Evolutionary conservation across 2,888 invertebrate genomes (phyloP).

Genomic region (Lasioglossum villosulum): DNA sequence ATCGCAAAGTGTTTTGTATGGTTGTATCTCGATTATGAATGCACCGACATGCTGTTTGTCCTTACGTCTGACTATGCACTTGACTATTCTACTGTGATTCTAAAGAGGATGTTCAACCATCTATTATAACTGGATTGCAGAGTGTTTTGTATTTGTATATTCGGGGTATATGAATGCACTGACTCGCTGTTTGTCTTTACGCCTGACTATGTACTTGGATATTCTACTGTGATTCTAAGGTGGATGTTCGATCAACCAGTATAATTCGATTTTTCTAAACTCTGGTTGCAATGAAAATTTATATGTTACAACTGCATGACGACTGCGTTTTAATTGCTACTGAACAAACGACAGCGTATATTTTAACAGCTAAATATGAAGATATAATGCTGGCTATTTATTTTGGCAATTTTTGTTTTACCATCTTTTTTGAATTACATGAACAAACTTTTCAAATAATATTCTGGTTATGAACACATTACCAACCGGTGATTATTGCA

Average conservation of each 20-base stretch:
- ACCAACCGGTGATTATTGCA: too few relatives aligned
- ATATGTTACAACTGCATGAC: fast-evolving
- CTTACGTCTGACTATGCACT: not conserved
- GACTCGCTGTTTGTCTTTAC: not conserved
- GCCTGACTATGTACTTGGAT: not conserved
- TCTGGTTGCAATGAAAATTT: not conserved
- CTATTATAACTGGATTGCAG: not conserved
- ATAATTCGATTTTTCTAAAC: not conserved
- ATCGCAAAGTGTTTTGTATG: not conserved
- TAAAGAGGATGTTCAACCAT: not conserved
- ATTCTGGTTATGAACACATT: too few relatives aligned
- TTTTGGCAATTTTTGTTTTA: not conserved
- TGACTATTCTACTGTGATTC: not conserved
- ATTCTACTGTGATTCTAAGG: not conserved
- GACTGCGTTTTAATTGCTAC: not conserved
- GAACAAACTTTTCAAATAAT: not conserved
- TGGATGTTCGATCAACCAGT: not conserved
- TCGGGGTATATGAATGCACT: not conserved
- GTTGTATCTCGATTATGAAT: not conserved
- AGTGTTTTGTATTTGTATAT: not conserved
- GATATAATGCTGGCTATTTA: too few relatives aligned
- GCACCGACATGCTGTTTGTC: not conserved
- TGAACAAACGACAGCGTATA: too few relatives aligned
- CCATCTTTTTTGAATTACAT: not conserved
- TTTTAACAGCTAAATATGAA: not conserved